Evolutionary conservation across 2,888 invertebrate species (phyloP), one percentile per base, ranked within the genome.

Genomic region (Mylabris sibirica): DNA sequence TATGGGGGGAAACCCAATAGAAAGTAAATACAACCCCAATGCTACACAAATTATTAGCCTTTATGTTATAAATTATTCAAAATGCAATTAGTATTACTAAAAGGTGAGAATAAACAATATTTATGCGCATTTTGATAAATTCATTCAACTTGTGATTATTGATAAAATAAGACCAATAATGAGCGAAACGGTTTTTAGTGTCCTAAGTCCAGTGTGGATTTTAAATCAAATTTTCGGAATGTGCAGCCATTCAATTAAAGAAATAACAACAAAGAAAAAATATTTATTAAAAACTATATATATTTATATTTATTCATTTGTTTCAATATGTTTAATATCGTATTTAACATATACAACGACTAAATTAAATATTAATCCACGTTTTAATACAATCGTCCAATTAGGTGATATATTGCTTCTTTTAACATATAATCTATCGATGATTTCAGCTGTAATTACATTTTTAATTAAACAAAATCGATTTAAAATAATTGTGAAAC

Each of bases 161-260:
- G 14, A 14, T 1, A 6, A 20, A 63, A 14, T 0, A 6, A 14
- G 57, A 9, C 30, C 12, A 24, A 66, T 67, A 64, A 44, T 60
- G 60, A 41, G 24, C 60, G 64, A 67, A 20, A 60, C 64, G 14
- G 41, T 64, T 24, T 64, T 64, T 14, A 41, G 59, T 35, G 53
- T 49, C 3, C 53, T 67, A 59, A 41, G n/a, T 35, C 69, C 69
- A 9, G 59, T 70, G 24, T 72, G 74, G 68, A 67, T 69, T 17
- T 68, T 73, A 3, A 62, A 68, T 57, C 73, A 71, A 68, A 63
- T 73, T 22, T 72, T 72, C 35, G 74, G 74, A 24, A 64, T 75
- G 22, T 68, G 70, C 53, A 65, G 70, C 57, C 59, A 68, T 38
- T 62, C 66, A 5, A 61, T 68, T 12, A 62, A 24, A 59, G 64